Percentiles rank a stretch among this genome's conserved stretches.
Conservation (phyloP, 2,888 invertebrate genomes). For the Romanomermis culicivorax region DNA sequence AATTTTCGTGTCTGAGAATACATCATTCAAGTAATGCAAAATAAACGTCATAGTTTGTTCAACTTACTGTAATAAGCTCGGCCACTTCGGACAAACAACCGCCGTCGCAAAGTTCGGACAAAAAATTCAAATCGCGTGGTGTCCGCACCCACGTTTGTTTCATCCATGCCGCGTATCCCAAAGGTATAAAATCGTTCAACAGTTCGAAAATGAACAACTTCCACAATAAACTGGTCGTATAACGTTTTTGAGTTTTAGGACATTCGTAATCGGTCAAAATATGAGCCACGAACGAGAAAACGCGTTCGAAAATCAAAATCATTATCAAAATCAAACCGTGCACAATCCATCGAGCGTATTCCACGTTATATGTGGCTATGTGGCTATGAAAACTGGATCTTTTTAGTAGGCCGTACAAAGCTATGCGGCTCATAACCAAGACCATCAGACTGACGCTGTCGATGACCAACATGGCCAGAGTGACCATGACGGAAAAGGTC, state of each 20-base stretch:
- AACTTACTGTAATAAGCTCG: neutral
- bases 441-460: neutral
- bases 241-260: neutral
- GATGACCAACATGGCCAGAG: neutral
- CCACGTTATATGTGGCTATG: neutral
- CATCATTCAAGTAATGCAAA: no score
- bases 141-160: neutral
- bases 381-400: neutral
- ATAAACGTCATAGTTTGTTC: no score
- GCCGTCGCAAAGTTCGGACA: constrained; percentile 1
- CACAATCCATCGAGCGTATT: neutral
- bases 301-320: neutral
- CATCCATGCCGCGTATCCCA: constrained; percentile 3
- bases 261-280: neutral
- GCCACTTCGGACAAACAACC: neutral
- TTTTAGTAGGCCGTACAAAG: neutral
- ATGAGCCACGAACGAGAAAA: neutral
- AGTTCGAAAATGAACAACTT: constrained; percentile 6
- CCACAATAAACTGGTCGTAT: neutral
- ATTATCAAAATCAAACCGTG: neutral
- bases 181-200: neutral
- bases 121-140: neutral
- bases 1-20: no score
- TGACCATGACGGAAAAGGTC: neutral
- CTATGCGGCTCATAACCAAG: neutral